A percentile compares a stretch with the other conserved stretches of the same genome.
Conservation (phyloP, 2,113 vertebrate genomes). For the Amazona guildingii region DNA sequence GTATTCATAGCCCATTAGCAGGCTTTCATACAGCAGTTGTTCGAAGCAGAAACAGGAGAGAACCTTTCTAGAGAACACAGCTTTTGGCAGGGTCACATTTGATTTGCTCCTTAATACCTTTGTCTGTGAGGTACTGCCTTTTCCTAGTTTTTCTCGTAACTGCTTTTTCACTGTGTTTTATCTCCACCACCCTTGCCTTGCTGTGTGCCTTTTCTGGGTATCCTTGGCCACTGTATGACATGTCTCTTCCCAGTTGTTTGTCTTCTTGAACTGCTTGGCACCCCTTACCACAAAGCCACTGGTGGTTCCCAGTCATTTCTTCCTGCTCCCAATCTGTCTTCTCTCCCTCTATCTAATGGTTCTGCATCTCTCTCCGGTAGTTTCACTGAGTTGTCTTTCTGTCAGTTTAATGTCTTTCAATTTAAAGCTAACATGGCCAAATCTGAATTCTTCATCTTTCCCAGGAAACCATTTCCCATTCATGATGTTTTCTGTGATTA, state of each 20-base stretch:
- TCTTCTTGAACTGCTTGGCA: background rate
- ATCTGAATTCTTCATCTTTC: background rate
- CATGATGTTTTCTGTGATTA: background rate
- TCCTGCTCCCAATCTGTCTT: background rate
- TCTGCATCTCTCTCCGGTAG: background rate
- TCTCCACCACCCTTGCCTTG: background rate
- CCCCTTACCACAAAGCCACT: background rate
- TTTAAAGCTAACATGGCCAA: background rate
- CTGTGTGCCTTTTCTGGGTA: background rate
- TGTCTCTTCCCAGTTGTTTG: background rate
- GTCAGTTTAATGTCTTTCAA: background rate
- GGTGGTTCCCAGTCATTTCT: background rate
- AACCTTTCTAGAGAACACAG: background rate
- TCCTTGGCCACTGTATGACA: background rate
- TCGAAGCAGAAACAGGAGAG: background rate
- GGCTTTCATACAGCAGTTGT: background rate
- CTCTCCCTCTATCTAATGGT: background rate
- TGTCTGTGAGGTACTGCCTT: background rate
- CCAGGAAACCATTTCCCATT: background rate
- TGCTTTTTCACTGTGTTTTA: background rate
- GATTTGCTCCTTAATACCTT: background rate
- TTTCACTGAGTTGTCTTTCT: background rate
- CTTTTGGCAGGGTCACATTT: background rate
- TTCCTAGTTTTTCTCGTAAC: background rate
- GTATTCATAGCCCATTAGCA: conserved; percentile 12